Base-by-base conservation (phyloP, 2,888 invertebrate genomes). In the Dynastes tityus region DNA sequence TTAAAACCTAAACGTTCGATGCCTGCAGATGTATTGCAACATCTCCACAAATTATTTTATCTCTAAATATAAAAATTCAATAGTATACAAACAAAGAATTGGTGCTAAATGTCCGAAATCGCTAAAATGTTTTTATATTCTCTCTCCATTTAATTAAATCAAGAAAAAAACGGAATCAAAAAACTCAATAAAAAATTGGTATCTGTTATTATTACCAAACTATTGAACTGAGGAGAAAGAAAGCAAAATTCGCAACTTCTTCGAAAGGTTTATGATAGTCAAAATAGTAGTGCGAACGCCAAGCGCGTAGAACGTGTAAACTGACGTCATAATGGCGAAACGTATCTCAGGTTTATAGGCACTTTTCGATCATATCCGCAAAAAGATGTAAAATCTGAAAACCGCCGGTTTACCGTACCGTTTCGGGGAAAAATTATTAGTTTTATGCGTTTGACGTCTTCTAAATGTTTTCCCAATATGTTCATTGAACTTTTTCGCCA, bases 301-400 rank as follows among this genome's bases (percentile, higher is more conserved):
- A 78, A 29, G 71, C 81, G 83, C 83, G 83, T 82, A 73, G 73
- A 73, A 80, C 82, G 80, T 82, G 82, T 82, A 81, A 80, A 82
- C 80, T 82, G 81, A 83, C 81, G 83, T 81, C 82, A 82, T 83
- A 82, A 82, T 79, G 80, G 75, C 67, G 77, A 80, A 79, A 81
- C 81, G 81, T 78, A 82, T 82, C 82, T 83, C 80, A 82, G 82
- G 79, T 83, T 83, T 83, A 83, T 83, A 78, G 82, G 81, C 80
- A 80, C 80, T 82, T 82, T 80, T 81, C 81, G 80, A 80, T 81
- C 83, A 81, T 80, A 81, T 81, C 79, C 80, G 81, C 79, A 81
- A 81, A 80, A 81, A 77, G 75, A 79, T 78, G 81, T 82, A 82
- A 82, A 83, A 83, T 83, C 82, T 81, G 82, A 82, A 80, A 82